These are phyloP conservation scores for Mesorhabditis belari DNA, from an alignment of 2,888 invertebrate genomes.

Conservation along the genomic window DNA sequence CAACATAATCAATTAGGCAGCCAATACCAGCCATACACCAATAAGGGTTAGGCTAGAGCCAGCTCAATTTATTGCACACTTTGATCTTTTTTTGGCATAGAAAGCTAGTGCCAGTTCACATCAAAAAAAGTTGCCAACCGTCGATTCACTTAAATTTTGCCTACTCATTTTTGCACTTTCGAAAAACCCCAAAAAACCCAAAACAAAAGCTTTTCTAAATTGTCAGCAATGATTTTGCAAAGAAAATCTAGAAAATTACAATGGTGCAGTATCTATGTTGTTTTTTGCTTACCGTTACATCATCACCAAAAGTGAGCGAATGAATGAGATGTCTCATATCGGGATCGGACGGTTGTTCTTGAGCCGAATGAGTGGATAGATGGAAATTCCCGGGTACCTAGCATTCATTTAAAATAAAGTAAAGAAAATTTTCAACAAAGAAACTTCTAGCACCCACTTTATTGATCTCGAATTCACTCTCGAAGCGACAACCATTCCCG, in stretches of 20 bases:
- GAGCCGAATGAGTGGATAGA: slow-evolving; percentile 61
- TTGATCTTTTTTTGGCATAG: not conserved
- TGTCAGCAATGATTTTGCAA: no score
- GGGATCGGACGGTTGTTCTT: slow-evolving; percentile 57
- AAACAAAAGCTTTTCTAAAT: slow-evolving; percentile 49
- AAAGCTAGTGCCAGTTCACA: not conserved
- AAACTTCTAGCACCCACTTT: slow-evolving; percentile 45
- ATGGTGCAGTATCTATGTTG: not conserved
- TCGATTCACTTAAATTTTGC: no score
- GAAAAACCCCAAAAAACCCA: no score
- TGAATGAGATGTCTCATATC: slow-evolving; percentile 61
- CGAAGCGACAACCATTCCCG: slow-evolving; percentile 58
- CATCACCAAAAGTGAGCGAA: slow-evolving; percentile 57
- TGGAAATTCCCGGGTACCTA: slow-evolving; percentile 63
- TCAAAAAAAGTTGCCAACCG: no score
- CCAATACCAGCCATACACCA: no score
- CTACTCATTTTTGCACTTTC: no score
- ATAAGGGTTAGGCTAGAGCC: no score
- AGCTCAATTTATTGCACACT: no score
- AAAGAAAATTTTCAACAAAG: not conserved
- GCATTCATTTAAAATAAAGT: not conserved
- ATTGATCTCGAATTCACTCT: slow-evolving; percentile 57
- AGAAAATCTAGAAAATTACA: slow-evolving; percentile 1
- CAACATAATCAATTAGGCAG: no score
- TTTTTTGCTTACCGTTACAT: slow-evolving; percentile 25